phyloP scores from a whole-genome alignment of 2,113 vertebrate species.

The Pseudorasbora parva region DNA sequence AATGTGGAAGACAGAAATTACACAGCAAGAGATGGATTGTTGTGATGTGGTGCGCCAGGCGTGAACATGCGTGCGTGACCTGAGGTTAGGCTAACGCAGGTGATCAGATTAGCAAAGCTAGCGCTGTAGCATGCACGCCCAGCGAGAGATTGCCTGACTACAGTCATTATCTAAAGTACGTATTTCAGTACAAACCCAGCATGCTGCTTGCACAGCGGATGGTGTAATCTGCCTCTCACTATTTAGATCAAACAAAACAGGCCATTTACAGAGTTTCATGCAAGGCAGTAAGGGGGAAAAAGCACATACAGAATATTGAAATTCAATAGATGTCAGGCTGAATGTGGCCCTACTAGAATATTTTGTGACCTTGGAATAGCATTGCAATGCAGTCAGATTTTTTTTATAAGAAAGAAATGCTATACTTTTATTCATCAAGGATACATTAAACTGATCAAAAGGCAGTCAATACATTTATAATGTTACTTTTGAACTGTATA shows the following conservation, averaged over 20 bases:
- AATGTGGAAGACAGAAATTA: constrained; percentile 68
- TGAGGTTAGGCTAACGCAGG: constrained; percentile 64
- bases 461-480: background rate
- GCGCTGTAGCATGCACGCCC: constrained; percentile 45
- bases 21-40: constrained; percentile 63
- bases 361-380: background rate
- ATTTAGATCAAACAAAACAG: constrained; percentile 16
- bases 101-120: constrained; percentile 67
- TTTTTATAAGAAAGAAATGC: background rate
- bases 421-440: background rate
- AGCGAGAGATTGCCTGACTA: constrained; percentile 55
- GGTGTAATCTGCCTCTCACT: background rate
- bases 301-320: background rate
- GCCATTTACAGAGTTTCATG: background rate
- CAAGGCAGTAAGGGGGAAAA: background rate
- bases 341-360: background rate
- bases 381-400: background rate
- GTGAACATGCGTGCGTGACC: constrained; percentile 52
- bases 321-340: background rate
- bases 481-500: background rate
- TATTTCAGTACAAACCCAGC: constrained; percentile 23
- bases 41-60: constrained; percentile 64
- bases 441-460: background rate
- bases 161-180: constrained; percentile 60
- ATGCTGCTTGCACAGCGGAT: background rate